phyloP scores from a whole-genome alignment of 1,140 invertebrate genomes.

The Stenopsyche tienmushanensis region DNA sequence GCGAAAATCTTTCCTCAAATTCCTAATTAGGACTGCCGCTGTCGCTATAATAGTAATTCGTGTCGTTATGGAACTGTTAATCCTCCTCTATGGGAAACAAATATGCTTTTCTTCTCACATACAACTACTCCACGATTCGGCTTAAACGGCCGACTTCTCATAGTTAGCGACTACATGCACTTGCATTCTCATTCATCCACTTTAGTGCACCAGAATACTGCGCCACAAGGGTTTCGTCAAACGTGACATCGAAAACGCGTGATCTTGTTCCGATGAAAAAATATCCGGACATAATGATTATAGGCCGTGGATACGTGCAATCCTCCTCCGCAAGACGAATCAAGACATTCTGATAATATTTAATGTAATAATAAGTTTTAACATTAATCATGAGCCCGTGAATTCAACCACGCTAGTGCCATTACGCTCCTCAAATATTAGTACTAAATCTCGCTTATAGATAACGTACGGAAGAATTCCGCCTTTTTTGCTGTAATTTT shows the following conservation, averaged over 20 bases:
- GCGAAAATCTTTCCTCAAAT: too few species aligned
- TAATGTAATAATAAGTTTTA: neutral
- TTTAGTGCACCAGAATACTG: neutral
- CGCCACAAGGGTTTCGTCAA: constrained; percentile 1
- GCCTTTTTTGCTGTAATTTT: neutral
- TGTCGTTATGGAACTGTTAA: too few species aligned
- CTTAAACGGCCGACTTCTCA: constrained; percentile 23
- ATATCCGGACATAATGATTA: too few species aligned
- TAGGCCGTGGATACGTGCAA: too few species aligned
- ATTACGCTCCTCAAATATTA: neutral
- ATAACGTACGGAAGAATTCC: neutral
- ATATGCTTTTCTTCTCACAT: constrained; percentile 23
- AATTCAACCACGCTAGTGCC: constrained; percentile 20
- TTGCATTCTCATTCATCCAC: too few species aligned
- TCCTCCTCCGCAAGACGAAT: neutral
- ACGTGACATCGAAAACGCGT: neutral
- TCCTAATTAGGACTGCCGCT: too few species aligned
- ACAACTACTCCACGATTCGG: constrained; percentile 8
- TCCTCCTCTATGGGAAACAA: constrained; percentile 9
- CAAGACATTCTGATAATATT: neutral
- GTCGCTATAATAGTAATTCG: too few species aligned
- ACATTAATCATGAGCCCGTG: constrained; percentile 12
- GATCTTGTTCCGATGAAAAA: neutral
- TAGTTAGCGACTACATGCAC: constrained; percentile 10
- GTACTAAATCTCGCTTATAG: neutral